These are phyloP conservation scores for Cremastinae sp. DNA, from an alignment of 2,888 invertebrate species.

Conservation along the genomic window DNA sequence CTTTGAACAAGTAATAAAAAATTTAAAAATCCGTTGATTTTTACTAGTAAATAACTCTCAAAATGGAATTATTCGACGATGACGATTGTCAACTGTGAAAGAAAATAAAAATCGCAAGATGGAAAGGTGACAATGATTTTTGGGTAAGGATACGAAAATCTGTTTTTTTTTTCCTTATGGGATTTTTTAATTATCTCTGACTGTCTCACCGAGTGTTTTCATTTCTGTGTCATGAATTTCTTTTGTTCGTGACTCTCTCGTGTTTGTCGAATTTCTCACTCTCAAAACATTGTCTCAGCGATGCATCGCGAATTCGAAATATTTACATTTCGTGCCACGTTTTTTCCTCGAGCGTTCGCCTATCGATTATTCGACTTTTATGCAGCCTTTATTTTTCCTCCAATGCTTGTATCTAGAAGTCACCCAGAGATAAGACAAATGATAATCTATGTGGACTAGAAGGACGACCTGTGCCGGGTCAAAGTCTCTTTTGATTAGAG, in stretches of 20 bases:
- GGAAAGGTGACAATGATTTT: slow-evolving; percentile 53
- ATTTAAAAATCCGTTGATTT: background rate
- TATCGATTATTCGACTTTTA: background rate
- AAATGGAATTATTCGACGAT: slow-evolving; percentile 16
- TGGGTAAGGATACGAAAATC: slow-evolving; percentile 22
- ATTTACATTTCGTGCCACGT: background rate
- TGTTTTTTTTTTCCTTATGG: background rate
- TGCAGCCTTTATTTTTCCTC: background rate
- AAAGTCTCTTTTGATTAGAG: slow-evolving; percentile 46
- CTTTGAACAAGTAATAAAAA: slow-evolving; percentile 11
- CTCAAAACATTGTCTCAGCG: background rate
- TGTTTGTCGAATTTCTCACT: background rate
- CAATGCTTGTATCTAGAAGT: background rate
- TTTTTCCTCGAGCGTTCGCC: background rate
- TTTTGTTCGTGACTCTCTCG: background rate
- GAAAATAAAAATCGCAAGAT: slow-evolving; percentile 34
- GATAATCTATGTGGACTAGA: slow-evolving; percentile 44
- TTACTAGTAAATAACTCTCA: slow-evolving; percentile 47
- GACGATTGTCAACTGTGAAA: slow-evolving; percentile 13
- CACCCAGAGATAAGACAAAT: slow-evolving; percentile 38
- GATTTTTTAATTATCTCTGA: background rate
- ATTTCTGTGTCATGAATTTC: background rate
- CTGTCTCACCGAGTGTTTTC: background rate
- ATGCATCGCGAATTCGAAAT: background rate
- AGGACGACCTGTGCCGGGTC: slow-evolving; percentile 42